phyloP scores from a whole-genome alignment of 2,113 vertebrate genomes.

The Neogale vison region DNA sequence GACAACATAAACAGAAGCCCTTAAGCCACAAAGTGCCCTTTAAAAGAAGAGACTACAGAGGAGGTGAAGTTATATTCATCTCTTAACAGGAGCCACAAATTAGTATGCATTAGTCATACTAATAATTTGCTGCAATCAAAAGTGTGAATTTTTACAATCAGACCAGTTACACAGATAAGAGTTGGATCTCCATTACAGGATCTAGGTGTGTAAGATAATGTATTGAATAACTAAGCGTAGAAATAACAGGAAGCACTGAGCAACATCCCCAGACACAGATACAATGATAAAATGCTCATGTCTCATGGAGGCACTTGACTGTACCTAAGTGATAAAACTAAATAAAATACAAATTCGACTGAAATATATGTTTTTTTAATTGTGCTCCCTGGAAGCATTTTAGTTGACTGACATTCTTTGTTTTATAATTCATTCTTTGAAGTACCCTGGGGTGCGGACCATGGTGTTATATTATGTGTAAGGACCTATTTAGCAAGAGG shows the following conservation, averaged over 20 bases:
- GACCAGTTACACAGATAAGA: not conserved
- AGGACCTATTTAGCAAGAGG: too few species aligned
- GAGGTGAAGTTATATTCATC: not conserved
- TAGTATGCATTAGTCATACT: not conserved
- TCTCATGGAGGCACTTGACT: conserved; percentile 31
- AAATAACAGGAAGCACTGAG: conserved; percentile 28
- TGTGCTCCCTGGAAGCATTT: conserved; percentile 43
- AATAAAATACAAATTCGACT: conserved; percentile 47
- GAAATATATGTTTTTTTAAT: conserved; percentile 33
- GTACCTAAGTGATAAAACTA: conserved; percentile 7
- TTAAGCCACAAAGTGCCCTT: not conserved
- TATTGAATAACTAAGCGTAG: not conserved
- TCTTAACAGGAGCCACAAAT: not conserved
- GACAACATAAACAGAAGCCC: not conserved
- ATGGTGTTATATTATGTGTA: conserved; percentile 77
- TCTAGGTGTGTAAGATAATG: not conserved
- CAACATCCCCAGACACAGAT: not conserved
- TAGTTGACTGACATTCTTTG: conserved; percentile 54
- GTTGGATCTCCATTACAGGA: not conserved
- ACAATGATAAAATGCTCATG: conserved; percentile 52
- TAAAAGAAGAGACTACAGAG: not conserved
- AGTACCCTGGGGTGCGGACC: conserved; percentile 70
- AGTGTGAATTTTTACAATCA: not conserved
- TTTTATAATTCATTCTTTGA: conserved; percentile 75
- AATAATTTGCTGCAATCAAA: not conserved